Conservation (phyloP, 2,113 vertebrate genomes). For the Sylvietta virens region DNA sequence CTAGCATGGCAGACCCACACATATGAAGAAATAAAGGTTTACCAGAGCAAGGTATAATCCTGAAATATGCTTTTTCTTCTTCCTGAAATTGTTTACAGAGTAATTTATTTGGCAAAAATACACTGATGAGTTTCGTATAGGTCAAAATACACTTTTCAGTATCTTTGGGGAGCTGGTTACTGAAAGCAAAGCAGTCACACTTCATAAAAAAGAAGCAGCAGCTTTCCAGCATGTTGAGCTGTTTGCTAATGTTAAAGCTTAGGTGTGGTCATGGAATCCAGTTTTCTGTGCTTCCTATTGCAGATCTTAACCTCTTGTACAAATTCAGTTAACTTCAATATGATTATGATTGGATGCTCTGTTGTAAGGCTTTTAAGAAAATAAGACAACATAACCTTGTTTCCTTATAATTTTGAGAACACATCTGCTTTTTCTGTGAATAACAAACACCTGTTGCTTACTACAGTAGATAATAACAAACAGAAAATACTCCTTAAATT, state of each 20-base stretch:
- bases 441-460: background rate
- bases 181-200: background rate
- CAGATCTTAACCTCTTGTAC: background rate
- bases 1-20: conserved; percentile 97
- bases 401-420: background rate
- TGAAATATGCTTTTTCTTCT: background rate
- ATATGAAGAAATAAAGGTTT: conserved; percentile 97
- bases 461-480: background rate
- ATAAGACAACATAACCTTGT: background rate
- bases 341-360: background rate
- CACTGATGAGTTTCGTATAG: background rate
- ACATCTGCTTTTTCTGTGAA: background rate
- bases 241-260: background rate
- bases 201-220: background rate
- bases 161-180: background rate
- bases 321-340: background rate
- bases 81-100: background rate
- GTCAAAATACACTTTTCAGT: background rate
- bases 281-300: background rate
- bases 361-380: background rate
- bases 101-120: background rate
- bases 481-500: background rate
- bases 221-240: background rate
- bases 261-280: background rate
- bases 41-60: conserved; percentile 93